Base-by-base conservation (phyloP, 1,140 invertebrate genomes). In the Conopomorpha cramerella region DNA sequence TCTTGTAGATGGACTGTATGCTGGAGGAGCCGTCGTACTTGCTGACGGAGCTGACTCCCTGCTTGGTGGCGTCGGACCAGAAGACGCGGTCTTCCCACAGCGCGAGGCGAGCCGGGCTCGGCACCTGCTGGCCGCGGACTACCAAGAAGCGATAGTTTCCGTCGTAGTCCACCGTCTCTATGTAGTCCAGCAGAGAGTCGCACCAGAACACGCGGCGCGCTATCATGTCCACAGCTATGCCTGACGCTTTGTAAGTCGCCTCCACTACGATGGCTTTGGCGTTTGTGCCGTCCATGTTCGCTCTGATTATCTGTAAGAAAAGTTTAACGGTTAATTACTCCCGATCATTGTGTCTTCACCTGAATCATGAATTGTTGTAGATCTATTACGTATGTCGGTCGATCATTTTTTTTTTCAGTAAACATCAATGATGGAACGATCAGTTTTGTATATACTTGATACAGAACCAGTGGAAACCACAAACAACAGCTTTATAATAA, bases 121-220 rank as follows among this genome's bases (percentile, higher is more conserved):
- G 95, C 0, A 96, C 92, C 34, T 89, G 83, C 34, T 91, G 86
- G 12, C 94, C 91, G 38, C 91, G 71, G 0, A 94, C 61, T 1
- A 95, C 86, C 54, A 92, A 81, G 27, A 89, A 85, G 23, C 92
- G 79, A 40, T 89, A 82, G 11, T 84, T 81, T 0, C 96, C 97
- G 40, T 96, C 86, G 58, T 99, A 99, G 62, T 98, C 92, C 1
- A 96, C 92, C 0, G 94, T 96, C 60, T 99, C 96, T 43, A 99
- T 98, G 60, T 98, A 98, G 73, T 99, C 96, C 23, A 99, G 70
- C 3, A 97, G 79, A 0, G 92, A 92, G 67, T 99, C 96, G 51
- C 94, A 97, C 92, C 96, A 99, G 71, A 95, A 98, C 6, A 99
- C 84, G 23, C 95, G 79, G 56, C 90, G 87, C 0, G 89, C 87